Base-by-base conservation (phyloP, 2,888 invertebrate genomes). In the Polymixis lichenea region DNA sequence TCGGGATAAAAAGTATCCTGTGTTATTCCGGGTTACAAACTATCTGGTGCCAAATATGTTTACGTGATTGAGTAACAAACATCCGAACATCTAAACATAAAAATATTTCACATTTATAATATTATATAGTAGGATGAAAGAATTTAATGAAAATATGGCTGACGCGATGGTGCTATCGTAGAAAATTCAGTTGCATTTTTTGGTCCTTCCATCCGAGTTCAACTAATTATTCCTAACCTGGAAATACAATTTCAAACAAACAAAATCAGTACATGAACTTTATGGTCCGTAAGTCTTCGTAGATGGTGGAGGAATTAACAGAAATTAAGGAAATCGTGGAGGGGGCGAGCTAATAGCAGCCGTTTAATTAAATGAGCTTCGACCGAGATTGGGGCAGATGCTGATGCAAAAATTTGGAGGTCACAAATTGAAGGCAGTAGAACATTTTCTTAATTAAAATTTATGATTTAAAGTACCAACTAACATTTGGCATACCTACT, bases 291-390 rank as follows among this genome's bases (percentile, higher is more conserved):
- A 70, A 67, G 56, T 53, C 53, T 70, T 53, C 60, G 70, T 70
- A 51, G 58, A 77, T 77, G 83, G 51, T 71, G 55, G 64, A 84
- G 78, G 83, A 90, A 90, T 91, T 90, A 91, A 89, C 89, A 86
- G 89, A 89, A 91, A 91, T 91, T 91, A 91, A 88, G 89, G 80
- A 89, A 90, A 89, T 89, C 84, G 46, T 78, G 55, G 58, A 65
- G 74, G 83, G 86, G 85, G 80, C 66, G 61, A 82, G 82, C 87
- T 89, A 88, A 89, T 86, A 84, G 88, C 86, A 70, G 77, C 51
- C 75, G 64, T 87, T 89, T 89, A 89, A 90, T 89, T 88, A 89
- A 90, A 90, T 83, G 83, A 77, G 76, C 78, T 80, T 77, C 83
- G 77, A 83, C 85, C 66, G 80, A 82, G 83, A 86, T 86, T 78